phyloP scores from a whole-genome alignment of 2,797 vertebrate genomes.

The Eulemur albifrons region DNA sequence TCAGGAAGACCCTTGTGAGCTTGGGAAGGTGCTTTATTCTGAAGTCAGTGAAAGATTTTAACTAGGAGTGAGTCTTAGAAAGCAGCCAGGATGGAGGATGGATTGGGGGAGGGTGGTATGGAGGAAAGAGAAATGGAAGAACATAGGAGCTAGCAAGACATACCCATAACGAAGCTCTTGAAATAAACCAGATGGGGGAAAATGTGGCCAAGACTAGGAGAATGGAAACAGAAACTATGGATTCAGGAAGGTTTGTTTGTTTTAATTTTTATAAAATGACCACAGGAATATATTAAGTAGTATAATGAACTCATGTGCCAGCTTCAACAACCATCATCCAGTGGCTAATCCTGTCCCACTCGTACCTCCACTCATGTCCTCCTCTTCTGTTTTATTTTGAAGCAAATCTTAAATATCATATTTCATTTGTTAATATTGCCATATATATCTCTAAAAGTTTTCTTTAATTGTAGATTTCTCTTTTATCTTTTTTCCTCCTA shows the following conservation, averaged over 20 bases:
- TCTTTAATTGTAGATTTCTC: neutral
- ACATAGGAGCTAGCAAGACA: neutral
- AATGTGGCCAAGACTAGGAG: neutral
- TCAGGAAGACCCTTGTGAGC: neutral
- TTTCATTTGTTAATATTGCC: slow-evolving; percentile 11
- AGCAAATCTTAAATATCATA: neutral
- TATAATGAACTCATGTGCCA: neutral
- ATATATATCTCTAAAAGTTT: neutral
- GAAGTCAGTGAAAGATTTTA: slow-evolving; percentile 17
- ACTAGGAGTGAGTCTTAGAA: slow-evolving; percentile 24
- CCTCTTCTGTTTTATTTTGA: slow-evolving; percentile 9
- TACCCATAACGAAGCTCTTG: neutral
- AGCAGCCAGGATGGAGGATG: neutral
- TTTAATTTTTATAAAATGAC: slow-evolving; percentile 2
- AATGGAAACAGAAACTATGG: neutral
- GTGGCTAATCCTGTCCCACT: neutral
- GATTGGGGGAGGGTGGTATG: neutral
- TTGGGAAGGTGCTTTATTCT: slow-evolving; percentile 29
- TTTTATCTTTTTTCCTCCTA: neutral
- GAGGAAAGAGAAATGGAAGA: neutral
- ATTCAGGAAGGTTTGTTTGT: neutral
- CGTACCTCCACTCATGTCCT: neutral
- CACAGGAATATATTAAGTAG: neutral
- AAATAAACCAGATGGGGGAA: neutral
- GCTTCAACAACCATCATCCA: neutral